Percentiles rank a stretch among this genome's conserved stretches.
Evolutionary conservation across 2,888 invertebrate species (phyloP).

Genomic region (Lottia scabra): DNA sequence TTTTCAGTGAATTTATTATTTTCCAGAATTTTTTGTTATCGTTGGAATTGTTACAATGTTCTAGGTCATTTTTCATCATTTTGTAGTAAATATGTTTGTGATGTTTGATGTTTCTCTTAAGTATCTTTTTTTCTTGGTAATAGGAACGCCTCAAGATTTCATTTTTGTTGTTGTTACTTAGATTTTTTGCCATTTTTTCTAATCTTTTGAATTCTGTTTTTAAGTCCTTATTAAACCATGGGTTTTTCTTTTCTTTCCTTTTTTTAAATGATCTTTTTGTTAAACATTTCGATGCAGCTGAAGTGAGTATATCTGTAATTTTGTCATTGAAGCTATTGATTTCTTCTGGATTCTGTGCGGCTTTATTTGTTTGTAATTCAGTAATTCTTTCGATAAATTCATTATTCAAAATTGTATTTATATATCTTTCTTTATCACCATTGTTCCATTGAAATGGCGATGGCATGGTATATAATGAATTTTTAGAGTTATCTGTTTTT

Average conservation of each 20-base stretch:
- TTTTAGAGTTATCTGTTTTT: no score
- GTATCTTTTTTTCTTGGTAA: background rate
- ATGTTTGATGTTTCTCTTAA: background rate
- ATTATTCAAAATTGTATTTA: background rate
- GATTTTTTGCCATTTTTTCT: background rate
- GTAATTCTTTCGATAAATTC: background rate
- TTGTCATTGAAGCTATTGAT: background rate
- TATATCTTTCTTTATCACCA: background rate
- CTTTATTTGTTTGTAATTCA: background rate
- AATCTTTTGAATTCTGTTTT: background rate
- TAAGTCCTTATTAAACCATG: background rate
- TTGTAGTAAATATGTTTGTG: background rate
- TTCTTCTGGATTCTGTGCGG: background rate
- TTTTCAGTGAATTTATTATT: background rate
- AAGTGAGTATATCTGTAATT: background rate
- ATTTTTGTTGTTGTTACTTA: background rate
- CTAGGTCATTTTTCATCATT: background rate
- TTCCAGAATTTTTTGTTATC: background rate
- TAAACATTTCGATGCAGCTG: background rate
- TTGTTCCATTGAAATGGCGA: background rate
- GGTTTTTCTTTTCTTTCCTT: background rate
- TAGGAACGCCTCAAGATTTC: background rate
- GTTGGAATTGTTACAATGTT: no score
- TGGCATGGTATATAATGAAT: background rate
- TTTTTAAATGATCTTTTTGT: background rate